These are phyloP conservation scores for human (Homo sapiens) DNA, from an alignment of 2,113 vertebrate species.

Conservation along the genomic window DNA sequence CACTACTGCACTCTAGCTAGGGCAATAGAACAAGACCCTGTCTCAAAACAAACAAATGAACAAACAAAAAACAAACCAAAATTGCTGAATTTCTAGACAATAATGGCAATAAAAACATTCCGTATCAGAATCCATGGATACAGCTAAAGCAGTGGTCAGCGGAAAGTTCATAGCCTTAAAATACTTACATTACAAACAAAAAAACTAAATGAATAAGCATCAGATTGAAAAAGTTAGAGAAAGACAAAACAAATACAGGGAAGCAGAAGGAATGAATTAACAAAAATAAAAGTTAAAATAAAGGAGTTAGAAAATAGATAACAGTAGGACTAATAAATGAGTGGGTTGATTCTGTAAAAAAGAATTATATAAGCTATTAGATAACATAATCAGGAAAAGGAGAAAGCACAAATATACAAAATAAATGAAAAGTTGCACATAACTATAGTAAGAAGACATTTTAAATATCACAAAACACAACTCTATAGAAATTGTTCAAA, in stretches of 20 bases:
- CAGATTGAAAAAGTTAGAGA: not conserved
- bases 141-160: not conserved
- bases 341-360: slow-evolving; percentile 12
- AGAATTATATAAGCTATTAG: slow-evolving; percentile 25
- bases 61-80: not conserved
- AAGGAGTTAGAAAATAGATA: slow-evolving; percentile 2
- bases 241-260: slow-evolving; percentile 39
- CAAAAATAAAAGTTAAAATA: not conserved
- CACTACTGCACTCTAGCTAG: too few species aligned
- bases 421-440: slow-evolving; percentile 20
- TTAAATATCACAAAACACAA: slow-evolving; percentile 15
- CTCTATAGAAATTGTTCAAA: slow-evolving; percentile 31
- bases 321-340: not conserved
- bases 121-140: not conserved
- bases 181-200: slow-evolving; percentile 1
- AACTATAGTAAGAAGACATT: slow-evolving; percentile 16
- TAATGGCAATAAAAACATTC: slow-evolving; percentile 8
- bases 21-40: too few species aligned
- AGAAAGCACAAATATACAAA: slow-evolving; percentile 21
- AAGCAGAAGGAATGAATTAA: slow-evolving; percentile 26
- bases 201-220: slow-evolving; percentile 4
- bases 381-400: not conserved
- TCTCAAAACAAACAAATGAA: too few species aligned
- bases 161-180: slow-evolving; percentile 17
- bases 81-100: slow-evolving; percentile 26